Percentiles rank a stretch among this genome's conserved stretches.
These are phyloP conservation scores for Caracal caracal DNA, from an alignment of 2,113 vertebrate genomes.

Conservation along the genomic window DNA sequence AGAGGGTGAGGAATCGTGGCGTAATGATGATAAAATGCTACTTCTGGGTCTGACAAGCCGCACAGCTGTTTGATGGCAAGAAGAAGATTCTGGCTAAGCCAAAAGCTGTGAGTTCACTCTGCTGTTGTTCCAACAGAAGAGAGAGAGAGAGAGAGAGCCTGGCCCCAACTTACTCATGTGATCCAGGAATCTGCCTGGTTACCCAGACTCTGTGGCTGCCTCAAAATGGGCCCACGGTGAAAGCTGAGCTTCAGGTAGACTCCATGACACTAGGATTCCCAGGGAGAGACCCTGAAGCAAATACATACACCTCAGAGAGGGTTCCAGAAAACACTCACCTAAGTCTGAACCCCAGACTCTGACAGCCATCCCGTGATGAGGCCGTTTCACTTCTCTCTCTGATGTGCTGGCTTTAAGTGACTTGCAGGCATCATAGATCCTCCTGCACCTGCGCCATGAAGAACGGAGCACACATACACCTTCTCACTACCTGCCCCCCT, in stretches of 20 bases:
- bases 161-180: not conserved
- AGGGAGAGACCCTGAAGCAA: not conserved
- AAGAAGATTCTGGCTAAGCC: constrained; percentile 21
- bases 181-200: not conserved
- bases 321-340: not conserved
- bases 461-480: not conserved
- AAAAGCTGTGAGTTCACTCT: constrained; percentile 22
- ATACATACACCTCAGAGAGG: not conserved
- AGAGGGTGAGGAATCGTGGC: constrained; percentile 19
- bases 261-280: not conserved
- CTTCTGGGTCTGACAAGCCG: constrained; percentile 62
- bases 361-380: not conserved
- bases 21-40: constrained; percentile 65
- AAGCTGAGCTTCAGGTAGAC: not conserved
- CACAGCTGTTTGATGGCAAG: constrained; percentile 50
- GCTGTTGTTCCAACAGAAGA: not conserved
- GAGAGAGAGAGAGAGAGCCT: not conserved
- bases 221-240: not conserved
- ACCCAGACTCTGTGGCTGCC: not conserved
- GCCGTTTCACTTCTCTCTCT: not conserved
- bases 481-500: not conserved
- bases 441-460: not conserved
- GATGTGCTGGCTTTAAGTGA: not conserved
- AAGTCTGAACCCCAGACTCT: not conserved
- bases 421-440: not conserved